Base-by-base conservation (phyloP, 2,888 invertebrate species). In the Hypomecis punctinalis region DNA sequence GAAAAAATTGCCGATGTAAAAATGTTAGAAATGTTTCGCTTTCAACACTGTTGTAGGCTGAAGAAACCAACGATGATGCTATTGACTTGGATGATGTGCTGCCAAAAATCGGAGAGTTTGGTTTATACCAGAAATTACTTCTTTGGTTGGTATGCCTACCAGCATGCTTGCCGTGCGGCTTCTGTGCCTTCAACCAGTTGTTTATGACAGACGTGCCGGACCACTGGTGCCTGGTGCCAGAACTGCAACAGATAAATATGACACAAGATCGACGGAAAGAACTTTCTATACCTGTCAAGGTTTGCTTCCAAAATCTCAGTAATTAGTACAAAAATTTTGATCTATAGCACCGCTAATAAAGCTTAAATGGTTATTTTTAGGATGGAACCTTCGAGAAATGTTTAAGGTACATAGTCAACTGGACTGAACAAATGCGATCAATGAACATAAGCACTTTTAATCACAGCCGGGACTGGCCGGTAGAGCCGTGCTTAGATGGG, bases 131-230 rank as follows among this genome's bases (percentile, higher is more conserved):
- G 84, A 97, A 97, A 84, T 90, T 96, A 58, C 91, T 98, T 67
- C 92, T 97, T 33, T 97, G 97, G 95, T 94, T 98, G 58, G 96
- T 98, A 64, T 97, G 98, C 78, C 91, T 98, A 68, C 97, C 98
- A 11, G 97, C 98, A 4, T 97, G 98, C 79, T 94, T 98, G 75
- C 97, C 98, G 0, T 97, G 98, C 79, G 98, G 97, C 39, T 98
- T 97, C 88, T 97, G 97, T 86, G 98, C 98, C 5, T 98, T 98
- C 88, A 98, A 97, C 90, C 98, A 98, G 89, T 94, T 98, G 43
- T 98, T 98, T 89, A 97, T 98, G 97, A 95, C 97, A 5, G 96
- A 97, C 76, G 95, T 96, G 42, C 98, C 98, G 0, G 95, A 96
- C 48, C 96, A 98, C 89, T 98, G 98, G 97, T 98, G 98, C 82